Conservation (phyloP, 2,888 invertebrate species). For the Biston betularia region DNA sequence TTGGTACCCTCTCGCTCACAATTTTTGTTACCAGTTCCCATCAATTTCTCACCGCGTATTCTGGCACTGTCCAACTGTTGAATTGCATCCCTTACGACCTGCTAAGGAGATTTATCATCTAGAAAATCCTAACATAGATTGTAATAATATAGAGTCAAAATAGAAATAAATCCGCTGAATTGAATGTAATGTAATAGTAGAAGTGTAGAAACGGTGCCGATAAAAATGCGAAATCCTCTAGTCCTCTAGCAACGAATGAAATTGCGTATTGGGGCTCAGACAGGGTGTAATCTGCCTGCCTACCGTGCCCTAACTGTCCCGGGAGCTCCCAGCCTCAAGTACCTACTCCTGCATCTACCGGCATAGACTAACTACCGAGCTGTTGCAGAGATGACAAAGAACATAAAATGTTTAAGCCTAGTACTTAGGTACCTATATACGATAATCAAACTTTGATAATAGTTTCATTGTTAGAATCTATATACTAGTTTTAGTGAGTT, state of each 20-base stretch:
- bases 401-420: background rate
- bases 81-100: too few relatives aligned
- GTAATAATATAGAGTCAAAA: conserved; percentile 28
- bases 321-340: conserved; percentile 66
- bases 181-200: conserved; percentile 68
- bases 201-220: conserved; percentile 67
- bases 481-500: too few relatives aligned
- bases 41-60: too few relatives aligned
- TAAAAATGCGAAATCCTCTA: conserved; percentile 81
- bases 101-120: too few relatives aligned
- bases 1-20: too few relatives aligned
- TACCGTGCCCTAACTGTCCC: conserved; percentile 80
- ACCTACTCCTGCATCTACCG: conserved; percentile 61
- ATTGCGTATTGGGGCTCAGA: conserved; percentile 85
- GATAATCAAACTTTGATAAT: too few relatives aligned
- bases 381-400: conserved; percentile 12
- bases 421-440: too few relatives aligned
- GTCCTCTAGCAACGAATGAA: conserved; percentile 68
- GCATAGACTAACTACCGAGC: conserved; percentile 58
- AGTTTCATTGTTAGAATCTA: background rate
- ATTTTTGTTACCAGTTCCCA: too few relatives aligned
- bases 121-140: too few relatives aligned
- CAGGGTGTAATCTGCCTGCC: conserved; percentile 83
- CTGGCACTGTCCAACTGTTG: too few relatives aligned
- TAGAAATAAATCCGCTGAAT: conserved; percentile 20